phyloP scores from a whole-genome alignment of 1,140 invertebrate species.

The Eurosta solidaginis region DNA sequence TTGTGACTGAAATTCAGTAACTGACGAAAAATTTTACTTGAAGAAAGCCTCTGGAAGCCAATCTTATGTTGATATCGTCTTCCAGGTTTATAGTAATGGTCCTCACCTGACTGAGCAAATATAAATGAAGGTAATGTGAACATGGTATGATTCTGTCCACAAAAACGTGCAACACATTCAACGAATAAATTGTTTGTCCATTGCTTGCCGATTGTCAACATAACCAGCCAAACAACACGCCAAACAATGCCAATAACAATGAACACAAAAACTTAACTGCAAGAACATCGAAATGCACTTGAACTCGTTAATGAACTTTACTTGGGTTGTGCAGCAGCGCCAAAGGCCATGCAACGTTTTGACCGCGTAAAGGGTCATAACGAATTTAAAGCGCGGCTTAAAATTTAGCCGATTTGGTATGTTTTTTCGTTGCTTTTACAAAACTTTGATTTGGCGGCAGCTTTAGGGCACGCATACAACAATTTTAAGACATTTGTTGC shows the following conservation, averaged over 20 bases:
- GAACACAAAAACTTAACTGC: not conserved
- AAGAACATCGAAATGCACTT: constrained; percentile 28
- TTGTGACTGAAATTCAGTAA: too few relatives aligned
- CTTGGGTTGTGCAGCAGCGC: not conserved
- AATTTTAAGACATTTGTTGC: not conserved
- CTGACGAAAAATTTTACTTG: too few relatives aligned
- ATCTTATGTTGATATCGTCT: too few relatives aligned
- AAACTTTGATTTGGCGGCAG: too few relatives aligned
- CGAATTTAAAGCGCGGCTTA: not conserved
- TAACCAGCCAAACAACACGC: constrained; percentile 13
- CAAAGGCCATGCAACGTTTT: not conserved
- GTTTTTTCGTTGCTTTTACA: not conserved
- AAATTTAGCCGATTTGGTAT: not conserved
- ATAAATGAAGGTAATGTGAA: too few relatives aligned
- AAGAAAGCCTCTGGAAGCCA: too few relatives aligned
- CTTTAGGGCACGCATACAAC: not conserved
- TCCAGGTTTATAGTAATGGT: too few relatives aligned
- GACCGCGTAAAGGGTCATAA: not conserved
- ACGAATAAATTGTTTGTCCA: not conserved
- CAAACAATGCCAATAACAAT: not conserved
- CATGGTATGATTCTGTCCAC: not conserved
- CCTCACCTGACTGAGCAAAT: too few relatives aligned
- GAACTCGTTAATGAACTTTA: constrained; percentile 20
- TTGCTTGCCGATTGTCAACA: not conserved
- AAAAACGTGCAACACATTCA: not conserved